Evolutionary conservation across 2,888 invertebrate species (phyloP), one percentile per base, ranked within the genome.

Genomic region (Hydropsyche betteni): DNA sequence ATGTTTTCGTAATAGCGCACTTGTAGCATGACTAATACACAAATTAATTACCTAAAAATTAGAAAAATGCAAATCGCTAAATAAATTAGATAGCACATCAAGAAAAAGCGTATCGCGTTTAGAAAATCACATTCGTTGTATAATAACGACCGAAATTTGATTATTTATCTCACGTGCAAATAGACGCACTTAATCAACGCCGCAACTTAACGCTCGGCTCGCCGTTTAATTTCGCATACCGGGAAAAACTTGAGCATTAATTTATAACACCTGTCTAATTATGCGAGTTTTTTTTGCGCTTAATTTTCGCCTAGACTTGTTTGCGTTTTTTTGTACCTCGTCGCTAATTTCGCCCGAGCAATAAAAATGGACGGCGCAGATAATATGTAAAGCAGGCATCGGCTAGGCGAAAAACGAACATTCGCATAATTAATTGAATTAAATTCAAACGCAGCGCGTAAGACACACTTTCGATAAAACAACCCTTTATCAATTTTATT

Each of bases 371-470:
- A 16, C 16, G 16, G 14, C 16, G 58, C 53, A 58, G 58, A 58
- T 58, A 58, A 58, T 16, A 58, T 58, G 58, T 8, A 58, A 58
- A 58, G 16, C 4, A 44, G 44, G 24, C 24, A 53, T 14, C 53
- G 53, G 5, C 53, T 53, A 53, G 53, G 12, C 53, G n/a, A 53
- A 51, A 16, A 8, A 24, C 58, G 58, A 58, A 24, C 58, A 24
- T 58, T 58, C 58, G 24, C 58, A 64, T 64, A 64, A 64, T 64
- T 64, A 64, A 36, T 64, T n/a, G 64, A 64, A 36, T 64, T 64
- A 64, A 64, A 64, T 61, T 61, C 10, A 2, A 61, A 61, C 34
- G 12, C 34, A n/a, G 12, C 64, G 64, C 34, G 36, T 5, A 36
- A 64, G 64, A 64, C 64, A 55, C 55, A 64, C 34, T 64, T 36